phyloP scores from a whole-genome alignment of 1,140 invertebrate genomes.

The Euglossa dilemma region DNA sequence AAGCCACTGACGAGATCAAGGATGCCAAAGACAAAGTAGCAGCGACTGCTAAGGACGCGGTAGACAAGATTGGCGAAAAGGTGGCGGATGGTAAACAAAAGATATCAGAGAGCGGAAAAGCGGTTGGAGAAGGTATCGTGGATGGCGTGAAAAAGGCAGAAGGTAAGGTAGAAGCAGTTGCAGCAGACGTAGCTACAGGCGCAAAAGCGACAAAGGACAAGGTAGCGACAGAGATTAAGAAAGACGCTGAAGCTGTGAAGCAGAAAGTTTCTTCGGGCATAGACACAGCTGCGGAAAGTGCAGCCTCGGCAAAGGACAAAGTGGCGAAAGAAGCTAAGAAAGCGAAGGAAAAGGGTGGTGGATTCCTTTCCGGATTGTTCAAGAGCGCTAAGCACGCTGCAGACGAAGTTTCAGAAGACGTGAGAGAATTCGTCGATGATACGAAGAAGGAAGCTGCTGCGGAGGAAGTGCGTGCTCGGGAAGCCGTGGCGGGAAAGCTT shows the following conservation, averaged over 20 bases:
- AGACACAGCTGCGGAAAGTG: constrained; percentile 2
- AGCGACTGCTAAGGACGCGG: constrained; percentile 9
- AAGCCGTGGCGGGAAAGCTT: background rate
- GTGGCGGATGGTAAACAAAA: constrained; percentile 26
- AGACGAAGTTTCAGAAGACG: constrained; percentile 71
- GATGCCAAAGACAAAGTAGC: constrained; percentile 62
- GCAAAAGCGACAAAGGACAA: constrained; percentile 41
- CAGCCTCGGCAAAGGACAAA: constrained; percentile 15
- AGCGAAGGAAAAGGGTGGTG: constrained; percentile 61
- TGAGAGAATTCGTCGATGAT: constrained; percentile 53
- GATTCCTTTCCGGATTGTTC: constrained; percentile 63
- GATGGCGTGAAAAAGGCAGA: constrained; percentile 43
- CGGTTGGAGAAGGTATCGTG: constrained; percentile 32
- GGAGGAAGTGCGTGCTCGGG: constrained; percentile 49
- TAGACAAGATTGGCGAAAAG: constrained; percentile 43
- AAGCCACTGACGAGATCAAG: constrained; percentile 24
- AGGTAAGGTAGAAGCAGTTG: constrained; percentile 5
- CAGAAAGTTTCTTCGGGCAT: constrained; percentile 40
- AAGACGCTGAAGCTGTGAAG: constrained; percentile 43
- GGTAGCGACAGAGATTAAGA: constrained; percentile 36
- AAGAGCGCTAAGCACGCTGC: constrained; percentile 63
- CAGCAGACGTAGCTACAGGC: background rate
- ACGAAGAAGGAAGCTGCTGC: constrained; percentile 57
- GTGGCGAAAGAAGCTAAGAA: constrained; percentile 46
- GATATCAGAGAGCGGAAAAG: constrained; percentile 32